Percentiles rank a stretch among this genome's conserved stretches.
Conservation (phyloP, 2,113 vertebrate genomes). For the Crotalus viridis region DNA sequence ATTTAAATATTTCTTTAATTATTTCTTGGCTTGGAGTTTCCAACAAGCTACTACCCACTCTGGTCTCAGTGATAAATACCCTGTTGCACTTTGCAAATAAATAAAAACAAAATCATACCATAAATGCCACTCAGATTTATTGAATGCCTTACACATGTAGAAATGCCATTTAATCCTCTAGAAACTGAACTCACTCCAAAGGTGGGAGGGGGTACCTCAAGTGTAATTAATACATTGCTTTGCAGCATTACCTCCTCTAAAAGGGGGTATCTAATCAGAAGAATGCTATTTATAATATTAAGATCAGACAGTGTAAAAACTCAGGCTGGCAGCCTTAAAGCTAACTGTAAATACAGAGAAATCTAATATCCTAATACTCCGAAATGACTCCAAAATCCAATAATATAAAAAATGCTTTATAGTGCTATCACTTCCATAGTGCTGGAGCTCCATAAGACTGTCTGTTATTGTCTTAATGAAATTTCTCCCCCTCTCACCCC, state of each 20-base stretch:
- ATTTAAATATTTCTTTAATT: conserved; percentile 53
- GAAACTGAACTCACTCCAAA: conserved; percentile 62
- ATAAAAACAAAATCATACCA: conserved; percentile 71
- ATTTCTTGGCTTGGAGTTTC: conserved; percentile 62
- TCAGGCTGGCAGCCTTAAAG: conserved; percentile 56
- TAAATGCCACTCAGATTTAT: conserved; percentile 68
- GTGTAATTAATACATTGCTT: conserved; percentile 61
- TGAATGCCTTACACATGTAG: conserved; percentile 61
- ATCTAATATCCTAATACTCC: conserved; percentile 54
- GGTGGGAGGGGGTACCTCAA: conserved; percentile 44
- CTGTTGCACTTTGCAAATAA: conserved; percentile 68
- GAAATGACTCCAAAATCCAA: conserved; percentile 64
- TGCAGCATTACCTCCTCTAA: conserved; percentile 30
- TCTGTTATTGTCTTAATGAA: conserved; percentile 36
- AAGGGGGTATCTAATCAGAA: conserved; percentile 17
- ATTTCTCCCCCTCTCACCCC: conserved; percentile 2
- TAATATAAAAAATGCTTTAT: conserved; percentile 57
- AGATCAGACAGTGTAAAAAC: conserved; percentile 47
- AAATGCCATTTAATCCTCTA: conserved; percentile 62
- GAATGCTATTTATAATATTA: conserved; percentile 23
- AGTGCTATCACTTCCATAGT: conserved; percentile 43
- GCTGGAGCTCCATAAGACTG: conserved; percentile 49
- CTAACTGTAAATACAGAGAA: conserved; percentile 54
- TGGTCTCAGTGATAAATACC: conserved; percentile 60
- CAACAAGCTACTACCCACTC: conserved; percentile 61